Conservation (phyloP, 1,140 invertebrate species). For the Philaenus spumarius region DNA sequence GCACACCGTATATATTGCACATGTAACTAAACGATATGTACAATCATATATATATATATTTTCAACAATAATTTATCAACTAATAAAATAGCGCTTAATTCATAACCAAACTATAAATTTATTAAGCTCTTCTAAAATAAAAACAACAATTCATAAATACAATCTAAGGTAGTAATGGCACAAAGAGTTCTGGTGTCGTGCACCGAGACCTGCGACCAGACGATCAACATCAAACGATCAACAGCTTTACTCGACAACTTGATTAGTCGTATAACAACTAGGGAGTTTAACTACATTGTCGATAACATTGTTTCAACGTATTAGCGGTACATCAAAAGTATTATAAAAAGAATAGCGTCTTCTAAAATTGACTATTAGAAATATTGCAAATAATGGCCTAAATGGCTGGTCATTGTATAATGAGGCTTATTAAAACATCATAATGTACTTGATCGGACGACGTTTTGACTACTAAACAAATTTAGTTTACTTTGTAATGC, state of each 20-base stretch:
- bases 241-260: not conserved
- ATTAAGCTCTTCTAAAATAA: too few relatives aligned
- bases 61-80: not conserved
- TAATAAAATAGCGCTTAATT: too few relatives aligned
- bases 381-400: not conserved
- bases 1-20: not conserved
- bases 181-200: not conserved
- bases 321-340: constrained; percentile 2
- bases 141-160: too few relatives aligned
- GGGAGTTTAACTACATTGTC: not conserved
- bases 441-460: constrained; percentile 6
- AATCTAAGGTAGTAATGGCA: not conserved
- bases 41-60: not conserved
- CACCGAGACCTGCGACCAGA: not conserved
- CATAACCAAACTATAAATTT: too few relatives aligned
- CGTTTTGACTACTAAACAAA: not conserved
- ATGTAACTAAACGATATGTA: not conserved
- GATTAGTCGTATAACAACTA: too few relatives aligned
- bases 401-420: constrained; percentile 10
- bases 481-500: not conserved
- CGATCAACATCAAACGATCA: not conserved
- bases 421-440: not conserved
- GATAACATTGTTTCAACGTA: constrained; percentile 3
- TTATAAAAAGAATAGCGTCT: constrained; percentile 11
- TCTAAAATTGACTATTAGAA: constrained; percentile 10